Evolutionary conservation across 2,797 vertebrate species (phyloP).

Genomic region (Microtus agrestis): DNA sequence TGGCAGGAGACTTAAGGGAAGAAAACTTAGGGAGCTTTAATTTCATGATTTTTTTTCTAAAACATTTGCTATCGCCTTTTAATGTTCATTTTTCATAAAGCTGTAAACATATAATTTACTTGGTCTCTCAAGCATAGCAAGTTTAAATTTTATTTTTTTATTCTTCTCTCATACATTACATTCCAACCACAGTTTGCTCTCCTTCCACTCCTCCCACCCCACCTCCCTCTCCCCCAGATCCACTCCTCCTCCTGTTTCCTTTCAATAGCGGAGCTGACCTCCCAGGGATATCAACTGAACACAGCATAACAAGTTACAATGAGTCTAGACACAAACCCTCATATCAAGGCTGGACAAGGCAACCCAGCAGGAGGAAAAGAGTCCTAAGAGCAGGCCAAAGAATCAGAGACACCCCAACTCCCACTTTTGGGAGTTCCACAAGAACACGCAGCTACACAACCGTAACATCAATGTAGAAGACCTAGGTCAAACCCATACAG

Average conservation of each 20-base stretch:
- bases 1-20: neutral
- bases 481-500: neutral
- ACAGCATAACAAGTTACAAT: neutral
- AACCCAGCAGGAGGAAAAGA: neutral
- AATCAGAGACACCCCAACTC: neutral
- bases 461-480: neutral
- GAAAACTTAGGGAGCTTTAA: neutral
- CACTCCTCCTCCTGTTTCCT: neutral
- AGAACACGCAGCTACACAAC: neutral
- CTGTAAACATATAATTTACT: neutral
- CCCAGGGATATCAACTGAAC: neutral
- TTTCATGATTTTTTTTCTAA: neutral
- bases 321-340: neutral
- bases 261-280: neutral
- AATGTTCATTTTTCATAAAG: slow-evolving; percentile 56
- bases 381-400: neutral
- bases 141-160: neutral
- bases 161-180: neutral
- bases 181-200: neutral
- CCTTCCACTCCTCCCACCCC: neutral
- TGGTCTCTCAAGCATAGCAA: neutral
- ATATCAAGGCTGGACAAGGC: neutral
- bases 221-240: neutral
- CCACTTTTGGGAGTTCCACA: neutral
- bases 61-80: neutral